Base-by-base conservation (phyloP, 2,888 invertebrate species). In the Mesochorus sp. region DNA sequence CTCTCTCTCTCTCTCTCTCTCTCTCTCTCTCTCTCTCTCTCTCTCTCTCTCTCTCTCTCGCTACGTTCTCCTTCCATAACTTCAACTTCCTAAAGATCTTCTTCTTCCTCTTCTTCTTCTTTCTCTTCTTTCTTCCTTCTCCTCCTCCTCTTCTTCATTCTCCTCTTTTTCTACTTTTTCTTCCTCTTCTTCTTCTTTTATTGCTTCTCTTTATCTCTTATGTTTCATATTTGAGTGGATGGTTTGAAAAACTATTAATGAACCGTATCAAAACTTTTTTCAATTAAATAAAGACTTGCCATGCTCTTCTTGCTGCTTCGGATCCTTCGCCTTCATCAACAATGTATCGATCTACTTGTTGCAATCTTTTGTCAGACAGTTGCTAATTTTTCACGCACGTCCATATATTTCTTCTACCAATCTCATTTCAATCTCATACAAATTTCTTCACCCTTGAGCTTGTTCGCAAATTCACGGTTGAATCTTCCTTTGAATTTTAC, bases 201-300 rank as follows among this genome's bases (percentile, higher is more conserved):
- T 21, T 10, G 6, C 14, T 21, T 47, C 47, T 6, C 21, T 5
- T 6, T 5, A 19, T 21, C 3, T n/a, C 19, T 47, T n/a, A 6
- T 8, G 19, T 14, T 31, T 6, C 6, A 3, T 31, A 3, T 31
- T 6, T 31, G 3, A 4, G 21, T 47, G 6, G 44, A 57, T 57
- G 57, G 57, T 57, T 68, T 57, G 44, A 31, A 67, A 28, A 28
- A 67, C 4, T 53, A 67, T 14, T n/a, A 5, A 66, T 66, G 59
- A 10, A 26, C 59, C 68, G 21, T 49, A 47, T 76, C 66, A 64
- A 47, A 71, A 12, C n/a, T 59, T 71, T 79, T 77, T 79, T 74
- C 53, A 59, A 80, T 80, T 76, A 59, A 82, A 80, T 81, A 77
- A 75, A 73, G 68, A 64, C 76, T 76, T 80, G 47, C 67, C 59